These are phyloP conservation scores for Ennomos fuscantarius DNA, from an alignment of 2,888 invertebrate species.

Conservation along the genomic window DNA sequence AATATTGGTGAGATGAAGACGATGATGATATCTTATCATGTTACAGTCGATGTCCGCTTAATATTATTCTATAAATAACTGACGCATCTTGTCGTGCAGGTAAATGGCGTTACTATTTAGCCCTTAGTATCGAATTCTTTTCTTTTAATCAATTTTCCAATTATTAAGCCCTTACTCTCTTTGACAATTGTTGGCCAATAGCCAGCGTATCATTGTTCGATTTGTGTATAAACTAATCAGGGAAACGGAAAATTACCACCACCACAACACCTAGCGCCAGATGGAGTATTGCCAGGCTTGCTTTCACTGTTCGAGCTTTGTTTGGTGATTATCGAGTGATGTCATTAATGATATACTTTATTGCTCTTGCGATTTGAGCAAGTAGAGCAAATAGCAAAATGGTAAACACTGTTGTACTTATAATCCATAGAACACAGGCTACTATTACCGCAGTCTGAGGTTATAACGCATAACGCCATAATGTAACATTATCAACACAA, in stretches of 20 bases:
- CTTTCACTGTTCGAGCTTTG: slow-evolving; percentile 16
- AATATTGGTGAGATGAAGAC: too few species aligned
- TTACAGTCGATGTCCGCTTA: too few species aligned
- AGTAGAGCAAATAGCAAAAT: neutral
- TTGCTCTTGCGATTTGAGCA: slow-evolving; percentile 17
- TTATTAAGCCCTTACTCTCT: slow-evolving; percentile 1
- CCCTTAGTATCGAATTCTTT: neutral
- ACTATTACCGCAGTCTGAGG: too few species aligned
- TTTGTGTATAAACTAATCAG: slow-evolving; percentile 45
- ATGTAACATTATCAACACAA: too few species aligned
- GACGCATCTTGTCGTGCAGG: too few species aligned
- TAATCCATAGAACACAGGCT: too few species aligned
- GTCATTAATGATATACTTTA: slow-evolving; percentile 10
- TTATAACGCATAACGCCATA: too few species aligned
- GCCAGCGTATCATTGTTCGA: slow-evolving; percentile 40
- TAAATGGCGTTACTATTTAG: too few species aligned
- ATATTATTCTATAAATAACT: too few species aligned
- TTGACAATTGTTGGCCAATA: slow-evolving; percentile 25
- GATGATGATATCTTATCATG: too few species aligned
- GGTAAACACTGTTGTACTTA: too few species aligned
- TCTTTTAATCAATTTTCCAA: slow-evolving; percentile 1
- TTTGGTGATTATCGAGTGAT: slow-evolving; percentile 7
- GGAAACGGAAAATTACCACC: slow-evolving; percentile 69
- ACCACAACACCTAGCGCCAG: slow-evolving; percentile 59
- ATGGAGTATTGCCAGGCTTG: slow-evolving; percentile 66